Evolutionary conservation across 2,888 invertebrate species (phyloP).

Genomic region (Trichogramma dendrolimi): DNA sequence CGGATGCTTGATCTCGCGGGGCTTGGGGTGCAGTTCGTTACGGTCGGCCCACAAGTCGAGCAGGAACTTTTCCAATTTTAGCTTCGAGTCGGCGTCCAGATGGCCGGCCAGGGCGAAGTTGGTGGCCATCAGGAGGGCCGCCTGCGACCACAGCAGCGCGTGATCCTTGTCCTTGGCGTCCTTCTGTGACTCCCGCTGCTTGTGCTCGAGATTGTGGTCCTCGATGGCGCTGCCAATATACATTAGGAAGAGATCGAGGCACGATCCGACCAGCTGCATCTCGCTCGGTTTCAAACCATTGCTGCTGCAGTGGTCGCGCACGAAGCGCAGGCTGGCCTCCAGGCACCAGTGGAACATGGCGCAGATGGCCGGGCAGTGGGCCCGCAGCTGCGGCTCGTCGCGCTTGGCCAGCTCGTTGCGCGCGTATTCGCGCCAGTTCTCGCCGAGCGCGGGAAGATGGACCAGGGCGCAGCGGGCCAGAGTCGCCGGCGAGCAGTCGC

Average conservation of each 20-base stretch:
- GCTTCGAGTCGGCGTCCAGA: conserved; percentile 51
- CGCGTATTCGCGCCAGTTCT: too few relatives aligned
- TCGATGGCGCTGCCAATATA: conserved; percentile 44
- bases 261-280: conserved; percentile 47
- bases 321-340: conserved; percentile 56
- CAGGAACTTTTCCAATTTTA: conserved; percentile 50
- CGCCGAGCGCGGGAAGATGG: conserved; percentile 55
- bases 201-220: conserved; percentile 41
- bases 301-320: conserved; percentile 52
- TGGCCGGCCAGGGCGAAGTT: conserved; percentile 57
- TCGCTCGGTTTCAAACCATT: conserved; percentile 43
- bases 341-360: conserved; percentile 54
- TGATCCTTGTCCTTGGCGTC: conserved; percentile 44
- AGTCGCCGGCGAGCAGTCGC: conserved; percentile 58
- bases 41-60: conserved; percentile 47
- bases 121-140: conserved; percentile 55
- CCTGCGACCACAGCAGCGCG: conserved; percentile 55
- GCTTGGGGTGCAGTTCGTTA: conserved; percentile 52
- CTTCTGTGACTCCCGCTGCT: conserved; percentile 17
- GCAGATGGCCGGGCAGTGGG: too few relatives aligned
- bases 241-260: conserved; percentile 46
- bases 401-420: too few relatives aligned
- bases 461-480: conserved; percentile 64
- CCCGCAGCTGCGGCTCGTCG: too few relatives aligned
- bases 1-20: conserved; percentile 55